Base-by-base conservation (phyloP, 2,888 invertebrate species). In the Ligdia adustata region DNA sequence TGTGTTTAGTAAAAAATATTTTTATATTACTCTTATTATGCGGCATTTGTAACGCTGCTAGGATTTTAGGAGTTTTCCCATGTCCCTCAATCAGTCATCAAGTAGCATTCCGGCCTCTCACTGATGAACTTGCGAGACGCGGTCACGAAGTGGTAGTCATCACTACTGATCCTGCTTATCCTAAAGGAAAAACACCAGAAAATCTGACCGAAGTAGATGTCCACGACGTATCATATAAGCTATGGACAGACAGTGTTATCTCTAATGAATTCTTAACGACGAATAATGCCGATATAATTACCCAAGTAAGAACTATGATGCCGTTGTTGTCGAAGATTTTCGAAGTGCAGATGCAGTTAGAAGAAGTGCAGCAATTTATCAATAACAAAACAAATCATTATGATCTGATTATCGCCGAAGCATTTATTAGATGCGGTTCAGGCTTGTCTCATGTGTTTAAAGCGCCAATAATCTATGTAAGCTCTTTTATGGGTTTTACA, bases 11-110 rank as follows among this genome's bases (percentile, higher is more conserved):
- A n/a, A n/a, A n/a, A n/a, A n/a, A n/a, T n/a, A n/a, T n/a, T n/a
- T n/a, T n/a, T n/a, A n/a, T n/a, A n/a, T n/a, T n/a, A n/a, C n/a
- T n/a, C n/a, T n/a, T n/a, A n/a, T n/a, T n/a, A n/a, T n/a, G n/a
- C n/a, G n/a, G n/a, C n/a, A n/a, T 22, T 22, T 22, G 22, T 22
- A n/a, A 22, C n/a, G n/a, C 7, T 22, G 22, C 22, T 4, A 72
- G 66, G 43, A 88, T 89, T 37, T 53, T 89, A n/a, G 75, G 59
- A 0, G 52, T 78, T 0, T 64, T 79, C 12, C 70, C 86, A 2
- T 1, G 69, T 0, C 72, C 87, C 0, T 79, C 83, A 0, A 69
- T 82, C 12, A 89, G 87, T 26, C 89, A 89, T 39, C 86, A 88
- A 58, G 53, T 80, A 0, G 71, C 75, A 1, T 84, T 72, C 32